Base-by-base conservation (phyloP, 2,797 vertebrate species). In the Bryconaethiops microstoma region DNA sequence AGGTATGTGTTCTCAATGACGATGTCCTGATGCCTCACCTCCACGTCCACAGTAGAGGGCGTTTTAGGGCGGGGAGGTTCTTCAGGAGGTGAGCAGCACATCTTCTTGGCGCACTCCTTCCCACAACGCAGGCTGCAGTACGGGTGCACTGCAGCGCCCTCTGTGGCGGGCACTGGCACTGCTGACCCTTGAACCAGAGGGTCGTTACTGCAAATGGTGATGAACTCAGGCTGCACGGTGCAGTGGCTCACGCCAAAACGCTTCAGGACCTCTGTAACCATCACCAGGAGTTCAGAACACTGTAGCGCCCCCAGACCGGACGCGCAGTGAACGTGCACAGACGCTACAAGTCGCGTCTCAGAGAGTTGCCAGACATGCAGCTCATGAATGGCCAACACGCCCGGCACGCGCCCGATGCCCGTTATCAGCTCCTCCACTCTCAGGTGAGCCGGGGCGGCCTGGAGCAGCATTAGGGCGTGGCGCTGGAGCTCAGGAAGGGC, bases 351-450 rank as follows among this genome's bases (percentile, higher is more conserved):
- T 1, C 86, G 81, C 0, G 82, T 84, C 7, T 92, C 92, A 0
- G 82, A 89, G 48, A 95, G 76, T 87, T 94, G 91, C 95, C 94
- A 95, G 76, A 95, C 57, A 12, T 95, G 94, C 35, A 95, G 92
- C 67, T 95, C 92, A 16, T 95, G 94, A 69, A 95, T 85, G 0
- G 88, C 88, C 77, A 88, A 79, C 39, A 95, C 94, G 3, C 94
- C 94, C 0, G 91, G 89, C 42, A 95, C 84, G 0, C 77, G 67
- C 0, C 70, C 54, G 1, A 95, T 92, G 83, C 80, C 89, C 21
- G 45, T 48, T 1, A 57, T 62, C 5, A 95, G 82, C 19, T 93
- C 89, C 16, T 84, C 83, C 6, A 89, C 80, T 39, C 72, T 85
- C 4, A 94, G 29, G 14, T 88, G 87, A 14, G 89, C 81, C 23